Evolutionary conservation across 2,888 invertebrate genomes (phyloP), one percentile per base, ranked within the genome.

Genomic region (Leptopilina syphax): DNA sequence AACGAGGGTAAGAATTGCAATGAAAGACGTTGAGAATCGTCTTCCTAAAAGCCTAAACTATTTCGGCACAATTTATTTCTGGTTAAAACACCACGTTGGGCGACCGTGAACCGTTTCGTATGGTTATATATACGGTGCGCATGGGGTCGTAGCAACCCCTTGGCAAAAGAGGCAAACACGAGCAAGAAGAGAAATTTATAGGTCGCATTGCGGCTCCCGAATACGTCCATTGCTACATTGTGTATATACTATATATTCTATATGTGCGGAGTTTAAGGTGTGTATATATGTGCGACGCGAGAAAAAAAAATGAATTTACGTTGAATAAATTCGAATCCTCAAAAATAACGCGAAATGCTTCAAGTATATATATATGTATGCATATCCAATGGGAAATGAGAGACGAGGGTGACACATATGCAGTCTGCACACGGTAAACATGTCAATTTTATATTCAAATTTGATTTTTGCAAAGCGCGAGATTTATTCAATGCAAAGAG

Each of bases 161-260:
- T 79, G 82, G 82, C 82, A 85, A 81, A 34, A 79, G 82, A 70
- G 79, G 68, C 81, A 81, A 83, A 83, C 82, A 82, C 81, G 79
- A 82, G 81, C 83, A 85, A 84, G 83, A 81, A 82, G 76, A 84
- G 79, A 85, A 34, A 88, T 87, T 88, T 88, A 88, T 88, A 85
- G 86, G 86, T 85, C 85, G 85, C 87, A 81, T 82, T 85, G 85
- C 84, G 85, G 80, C 83, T 83, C 82, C 82, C 83, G 79, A 86
- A 85, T 83, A 86, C 80, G 84, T 85, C 79, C 81, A 79, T 65
- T 66, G 66, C 34, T 50, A 50, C 50, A 34, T 34, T 34, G 34
- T 50, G 12, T 10, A 3, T 1, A 8, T 47, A 47, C 47, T 47
- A 47, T 50, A 8, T 27, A 27, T 27, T 27, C 27, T 34, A 34